Percentiles rank a stretch among this genome's conserved stretches.
These are phyloP conservation scores for Buceros bicornis DNA, from an alignment of 2,797 vertebrate genomes.

Conservation along the genomic window DNA sequence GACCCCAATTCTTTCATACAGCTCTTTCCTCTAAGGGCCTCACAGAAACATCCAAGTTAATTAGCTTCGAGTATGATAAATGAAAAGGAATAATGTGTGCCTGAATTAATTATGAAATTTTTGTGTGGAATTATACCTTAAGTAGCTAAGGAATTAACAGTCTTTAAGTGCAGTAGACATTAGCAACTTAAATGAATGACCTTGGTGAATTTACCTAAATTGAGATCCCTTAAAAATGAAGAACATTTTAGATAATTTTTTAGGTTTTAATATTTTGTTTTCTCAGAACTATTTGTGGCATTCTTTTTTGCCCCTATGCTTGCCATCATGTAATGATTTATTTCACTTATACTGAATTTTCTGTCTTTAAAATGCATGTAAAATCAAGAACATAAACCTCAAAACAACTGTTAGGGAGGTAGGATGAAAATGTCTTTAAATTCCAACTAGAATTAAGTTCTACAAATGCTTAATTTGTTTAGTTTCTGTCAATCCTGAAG, in stretches of 20 bases:
- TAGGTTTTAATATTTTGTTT: neutral
- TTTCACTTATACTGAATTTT: neutral
- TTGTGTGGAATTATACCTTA: neutral
- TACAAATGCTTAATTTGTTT: neutral
- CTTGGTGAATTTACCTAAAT: neutral
- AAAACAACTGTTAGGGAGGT: neutral
- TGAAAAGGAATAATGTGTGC: neutral
- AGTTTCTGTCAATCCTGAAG: neutral
- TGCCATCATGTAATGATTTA: neutral
- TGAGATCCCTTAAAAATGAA: neutral
- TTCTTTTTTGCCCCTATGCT: neutral
- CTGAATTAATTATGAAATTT: neutral
- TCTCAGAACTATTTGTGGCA: neutral
- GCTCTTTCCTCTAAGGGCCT: neutral
- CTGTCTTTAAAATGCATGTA: neutral
- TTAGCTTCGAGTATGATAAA: neutral
- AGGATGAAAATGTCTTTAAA: neutral
- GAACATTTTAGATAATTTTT: neutral
- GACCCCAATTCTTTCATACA: rapidly evolving
- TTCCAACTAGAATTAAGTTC: neutral
- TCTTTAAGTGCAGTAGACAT: neutral
- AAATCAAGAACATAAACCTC: neutral
- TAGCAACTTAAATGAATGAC: neutral
- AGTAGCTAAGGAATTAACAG: neutral
- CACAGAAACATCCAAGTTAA: neutral